Conservation (phyloP, 2,797 vertebrate genomes). For the Xyrichtys novacula region DNA sequence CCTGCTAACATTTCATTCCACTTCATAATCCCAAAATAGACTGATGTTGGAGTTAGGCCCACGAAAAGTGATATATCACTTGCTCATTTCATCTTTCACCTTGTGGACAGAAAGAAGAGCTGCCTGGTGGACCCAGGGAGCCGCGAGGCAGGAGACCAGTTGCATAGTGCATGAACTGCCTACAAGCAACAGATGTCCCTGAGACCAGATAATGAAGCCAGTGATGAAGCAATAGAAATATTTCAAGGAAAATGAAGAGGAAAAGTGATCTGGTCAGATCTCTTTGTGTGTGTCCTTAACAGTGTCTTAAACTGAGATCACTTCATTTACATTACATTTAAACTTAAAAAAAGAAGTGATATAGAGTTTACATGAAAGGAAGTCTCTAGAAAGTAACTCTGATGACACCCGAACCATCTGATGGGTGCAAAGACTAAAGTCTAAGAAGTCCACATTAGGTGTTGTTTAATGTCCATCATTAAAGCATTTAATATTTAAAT, state of each 20-base stretch:
- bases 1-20: slow-evolving; percentile 42
- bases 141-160: slow-evolving; percentile 2
- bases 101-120: slow-evolving; percentile 45
- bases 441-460: too few relatives aligned
- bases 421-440: too few relatives aligned
- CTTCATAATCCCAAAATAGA: slow-evolving; percentile 59
- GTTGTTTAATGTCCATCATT: too few relatives aligned
- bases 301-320: too few relatives aligned
- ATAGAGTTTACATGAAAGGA: too few relatives aligned
- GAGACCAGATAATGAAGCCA: neutral
- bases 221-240: slow-evolving; percentile 4
- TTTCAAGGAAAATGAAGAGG: neutral
- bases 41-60: slow-evolving; percentile 7
- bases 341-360: too few relatives aligned
- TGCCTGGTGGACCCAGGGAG: slow-evolving; percentile 28
- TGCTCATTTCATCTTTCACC: slow-evolving; percentile 39
- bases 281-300: too few relatives aligned
- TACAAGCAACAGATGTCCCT: slow-evolving; percentile 5
- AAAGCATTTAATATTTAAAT: too few relatives aligned
- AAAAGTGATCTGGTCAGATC: neutral
- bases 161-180: neutral
- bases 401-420: too few relatives aligned
- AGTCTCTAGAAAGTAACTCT: too few relatives aligned
- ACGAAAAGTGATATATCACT: slow-evolving; percentile 34
- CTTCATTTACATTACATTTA: too few relatives aligned